Evolutionary conservation across 2,888 invertebrate species (phyloP).

Genomic region (Trissolcus japonicus): DNA sequence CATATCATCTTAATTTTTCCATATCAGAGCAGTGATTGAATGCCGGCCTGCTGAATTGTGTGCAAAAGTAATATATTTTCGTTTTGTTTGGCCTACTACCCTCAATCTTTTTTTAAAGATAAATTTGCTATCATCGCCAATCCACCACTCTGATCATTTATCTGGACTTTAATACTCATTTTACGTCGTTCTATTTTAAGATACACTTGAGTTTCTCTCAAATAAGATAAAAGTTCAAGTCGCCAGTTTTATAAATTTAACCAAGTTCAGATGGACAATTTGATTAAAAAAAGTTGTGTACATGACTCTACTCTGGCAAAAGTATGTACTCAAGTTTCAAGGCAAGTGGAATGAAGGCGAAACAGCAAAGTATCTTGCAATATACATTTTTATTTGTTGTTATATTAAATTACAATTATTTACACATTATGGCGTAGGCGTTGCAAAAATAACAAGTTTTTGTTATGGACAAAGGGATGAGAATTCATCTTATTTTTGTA

Average conservation of each 20-base stretch:
- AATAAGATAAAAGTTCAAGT: too few species aligned
- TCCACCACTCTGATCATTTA: constrained; percentile 5
- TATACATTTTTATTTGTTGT: constrained; percentile 22
- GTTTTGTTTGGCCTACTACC: not conserved
- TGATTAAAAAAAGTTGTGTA: too few species aligned
- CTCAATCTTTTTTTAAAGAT: not conserved
- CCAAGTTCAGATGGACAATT: too few species aligned
- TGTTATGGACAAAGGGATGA: constrained; percentile 32
- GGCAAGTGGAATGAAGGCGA: not conserved
- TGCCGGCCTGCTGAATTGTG: too few species aligned
- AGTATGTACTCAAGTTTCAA: too few species aligned
- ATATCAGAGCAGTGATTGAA: too few species aligned
- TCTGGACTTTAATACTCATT: not conserved
- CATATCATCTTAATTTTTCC: not conserved
- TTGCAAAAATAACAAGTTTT: constrained; percentile 57
- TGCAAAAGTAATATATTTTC: constrained; percentile 1
- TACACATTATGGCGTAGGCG: constrained; percentile 53
- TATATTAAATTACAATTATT: constrained; percentile 48
- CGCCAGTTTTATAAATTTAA: too few species aligned
- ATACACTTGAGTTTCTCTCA: not conserved
- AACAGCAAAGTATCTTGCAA: not conserved
- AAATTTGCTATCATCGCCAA: not conserved
- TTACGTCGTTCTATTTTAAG: constrained; percentile 1
- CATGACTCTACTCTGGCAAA: too few species aligned
- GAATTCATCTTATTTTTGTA: constrained; percentile 33